Evolutionary conservation across 1,140 invertebrate genomes (phyloP).

Genomic region (Zaprionus taronus): DNA sequence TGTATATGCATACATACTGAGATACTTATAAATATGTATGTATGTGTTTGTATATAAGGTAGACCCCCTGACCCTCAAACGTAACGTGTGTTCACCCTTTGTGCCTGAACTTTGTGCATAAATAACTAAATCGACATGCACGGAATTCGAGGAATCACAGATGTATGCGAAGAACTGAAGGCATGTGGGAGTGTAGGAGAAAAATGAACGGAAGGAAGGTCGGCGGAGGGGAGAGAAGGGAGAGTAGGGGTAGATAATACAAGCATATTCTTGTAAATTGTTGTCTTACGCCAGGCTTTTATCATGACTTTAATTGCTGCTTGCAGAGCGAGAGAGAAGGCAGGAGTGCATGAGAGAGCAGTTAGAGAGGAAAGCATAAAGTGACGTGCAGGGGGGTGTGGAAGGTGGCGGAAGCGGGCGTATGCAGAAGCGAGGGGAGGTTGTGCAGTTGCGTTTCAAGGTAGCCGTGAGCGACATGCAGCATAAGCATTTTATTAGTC

Average conservation of each 20-base stretch:
- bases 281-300: constrained; percentile 61
- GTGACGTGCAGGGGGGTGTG: not conserved
- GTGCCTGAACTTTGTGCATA: constrained; percentile 64
- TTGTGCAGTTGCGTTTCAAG: constrained; percentile 36
- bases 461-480: constrained; percentile 54
- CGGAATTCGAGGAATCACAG: constrained; percentile 22
- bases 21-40: not conserved
- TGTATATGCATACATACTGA: constrained; percentile 28
- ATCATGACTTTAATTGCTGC: constrained; percentile 74
- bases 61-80: not conserved
- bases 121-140: constrained; percentile 49
- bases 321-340: constrained; percentile 49
- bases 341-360: not conserved
- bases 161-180: not conserved
- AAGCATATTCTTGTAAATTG: constrained; percentile 29
- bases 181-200: not conserved
- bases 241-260: not conserved
- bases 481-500: constrained; percentile 78
- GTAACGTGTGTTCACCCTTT: constrained; percentile 37
- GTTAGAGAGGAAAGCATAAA: not conserved
- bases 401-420: not conserved
- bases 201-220: not conserved
- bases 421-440: constrained; percentile 18
- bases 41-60: not conserved
- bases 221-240: not conserved